A percentile compares a stretch with the other conserved stretches of the same genome.
These are phyloP conservation scores for Micromussa lordhowensis DNA, from an alignment of 92 coral and sea anemone genomes.

Conservation along the genomic window DNA sequence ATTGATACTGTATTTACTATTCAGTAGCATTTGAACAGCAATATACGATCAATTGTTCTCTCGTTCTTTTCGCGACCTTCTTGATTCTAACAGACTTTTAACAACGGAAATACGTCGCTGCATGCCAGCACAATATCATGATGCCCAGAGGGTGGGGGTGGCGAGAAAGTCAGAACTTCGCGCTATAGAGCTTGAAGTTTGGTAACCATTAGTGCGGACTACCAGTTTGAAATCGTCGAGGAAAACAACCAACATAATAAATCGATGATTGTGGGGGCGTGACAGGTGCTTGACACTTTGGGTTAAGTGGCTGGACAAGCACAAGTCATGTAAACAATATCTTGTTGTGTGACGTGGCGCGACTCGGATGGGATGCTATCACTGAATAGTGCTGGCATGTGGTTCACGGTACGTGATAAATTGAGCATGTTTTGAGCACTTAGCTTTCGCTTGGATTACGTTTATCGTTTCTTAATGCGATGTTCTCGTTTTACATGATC, in stretches of 20 bases:
- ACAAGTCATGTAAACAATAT: neutral
- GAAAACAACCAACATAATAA: neutral
- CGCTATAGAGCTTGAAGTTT: neutral
- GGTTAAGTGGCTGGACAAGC: constrained; percentile 17
- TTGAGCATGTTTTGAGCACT: neutral
- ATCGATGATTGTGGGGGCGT: constrained; percentile 10
- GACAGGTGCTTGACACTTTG: constrained; percentile 11
- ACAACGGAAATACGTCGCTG: neutral
- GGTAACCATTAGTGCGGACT: neutral
- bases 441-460: neutral
- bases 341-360: neutral
- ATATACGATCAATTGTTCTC: neutral
- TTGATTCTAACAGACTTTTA: neutral
- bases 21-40: neutral
- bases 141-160: neutral
- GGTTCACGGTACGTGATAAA: constrained; percentile 7
- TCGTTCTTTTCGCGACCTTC: neutral
- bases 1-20: neutral
- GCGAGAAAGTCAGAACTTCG: neutral
- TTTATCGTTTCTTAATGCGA: neutral
- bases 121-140: neutral
- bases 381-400: neutral
- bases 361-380: neutral
- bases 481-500: neutral
- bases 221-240: neutral